Evolutionary conservation across 2,888 invertebrate genomes (phyloP), one percentile per base, ranked within the genome.

Genomic region (Tetragnatha montana): DNA sequence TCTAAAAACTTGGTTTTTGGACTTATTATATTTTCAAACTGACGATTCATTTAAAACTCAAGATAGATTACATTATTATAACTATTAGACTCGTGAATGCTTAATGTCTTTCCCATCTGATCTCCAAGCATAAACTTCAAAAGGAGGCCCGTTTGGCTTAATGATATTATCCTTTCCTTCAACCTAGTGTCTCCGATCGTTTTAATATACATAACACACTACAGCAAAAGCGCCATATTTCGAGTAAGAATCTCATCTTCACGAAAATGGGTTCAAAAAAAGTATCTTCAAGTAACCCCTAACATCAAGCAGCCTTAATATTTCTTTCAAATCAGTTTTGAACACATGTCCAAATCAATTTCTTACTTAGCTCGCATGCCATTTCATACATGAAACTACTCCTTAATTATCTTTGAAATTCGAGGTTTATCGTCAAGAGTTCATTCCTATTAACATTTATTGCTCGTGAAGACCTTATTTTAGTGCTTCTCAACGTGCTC

Each of bases 391-490:
- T 71, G 75, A 81, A 73, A 50, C 69, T 75, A 74, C 60, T 79
- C 73, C 78, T 74, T 88, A 88, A 88, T 88, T 88, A 88, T 82
- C 70, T 74, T 50, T 68, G 35, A 82, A 82, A 88, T 88, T 79
- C 60, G 68, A 74, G 83, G 51, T 88, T 88, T 83, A 83, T 83
- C 88, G 76, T 88, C 74, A 83, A 60, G 79, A 83, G 83, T 88
- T 88, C 79, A 88, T 88, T 83, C 70, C 88, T 79, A 88, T 88
- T 79, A 88, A 81, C 83, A 88, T 83, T 88, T 79, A 88, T 83
- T 83, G 79, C 79, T 73, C 19, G 60, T 68, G 70, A 73, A 19
- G 78, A 78, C 47, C 68, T 21, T 68, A 83, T 79, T 88, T 68
- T 88, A 71, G 21, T 88, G 70, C 74, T 81, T 21, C 51, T 19